Conservation (phyloP, 2,888 invertebrate genomes). For the Cremastinae sp. region DNA sequence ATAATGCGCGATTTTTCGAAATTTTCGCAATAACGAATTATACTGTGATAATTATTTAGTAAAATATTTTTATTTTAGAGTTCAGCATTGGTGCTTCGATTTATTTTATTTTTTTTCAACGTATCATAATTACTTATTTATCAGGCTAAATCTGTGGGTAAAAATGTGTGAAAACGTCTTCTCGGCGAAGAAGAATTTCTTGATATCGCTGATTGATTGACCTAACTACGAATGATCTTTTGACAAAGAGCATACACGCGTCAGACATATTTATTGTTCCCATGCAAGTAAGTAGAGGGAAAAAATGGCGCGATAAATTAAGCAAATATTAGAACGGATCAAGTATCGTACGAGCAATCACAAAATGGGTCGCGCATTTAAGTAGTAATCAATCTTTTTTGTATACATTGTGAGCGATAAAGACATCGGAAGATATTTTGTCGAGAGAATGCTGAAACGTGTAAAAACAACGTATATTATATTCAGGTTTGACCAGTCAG, state of each 20-base stretch:
- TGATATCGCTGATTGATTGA: slow-evolving; percentile 24
- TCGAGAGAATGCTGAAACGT: not conserved
- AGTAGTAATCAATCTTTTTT: slow-evolving; percentile 33
- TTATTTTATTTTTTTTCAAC: not conserved
- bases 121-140: not conserved
- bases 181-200: slow-evolving; percentile 5
- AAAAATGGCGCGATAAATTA: slow-evolving; percentile 27
- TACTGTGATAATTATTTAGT: no score
- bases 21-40: no score
- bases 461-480: not conserved
- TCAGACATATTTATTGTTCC: slow-evolving; percentile 20
- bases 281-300: not conserved
- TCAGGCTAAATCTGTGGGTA: not conserved
- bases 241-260: slow-evolving; percentile 2
- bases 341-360: slow-evolving; percentile 30
- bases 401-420: slow-evolving; percentile 16
- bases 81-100: no score
- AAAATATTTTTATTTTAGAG: no score
- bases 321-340: slow-evolving; percentile 40
- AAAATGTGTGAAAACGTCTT: slow-evolving; percentile 12
- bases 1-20: no score
- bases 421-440: not conserved
- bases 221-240: not conserved
- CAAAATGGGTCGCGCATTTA: not conserved
- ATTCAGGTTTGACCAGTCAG: no score